These are phyloP conservation scores for Tryphoninae sp. DNA, from an alignment of 2,888 invertebrate species.

Conservation along the genomic window DNA sequence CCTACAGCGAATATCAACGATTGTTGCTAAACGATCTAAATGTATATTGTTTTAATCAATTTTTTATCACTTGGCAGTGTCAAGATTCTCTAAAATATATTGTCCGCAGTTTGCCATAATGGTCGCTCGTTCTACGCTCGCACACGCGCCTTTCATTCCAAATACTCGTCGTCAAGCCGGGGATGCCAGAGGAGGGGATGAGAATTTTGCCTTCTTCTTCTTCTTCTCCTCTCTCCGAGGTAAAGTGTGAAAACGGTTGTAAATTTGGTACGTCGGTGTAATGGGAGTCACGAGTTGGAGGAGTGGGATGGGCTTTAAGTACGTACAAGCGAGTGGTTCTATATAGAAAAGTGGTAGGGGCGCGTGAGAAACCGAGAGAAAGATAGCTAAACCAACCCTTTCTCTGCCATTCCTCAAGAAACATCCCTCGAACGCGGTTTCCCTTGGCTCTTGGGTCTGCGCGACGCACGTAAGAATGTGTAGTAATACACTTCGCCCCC, in stretches of 20 bases:
- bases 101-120: constrained; percentile 18
- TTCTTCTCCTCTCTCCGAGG: constrained; percentile 68
- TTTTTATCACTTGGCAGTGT: background rate
- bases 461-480: constrained; percentile 77
- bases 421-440: constrained; percentile 61
- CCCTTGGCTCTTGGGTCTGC: constrained; percentile 55
- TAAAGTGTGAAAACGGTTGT: constrained; percentile 80
- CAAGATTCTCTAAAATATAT: background rate
- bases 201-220: constrained; percentile 64
- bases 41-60: background rate
- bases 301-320: constrained; percentile 72
- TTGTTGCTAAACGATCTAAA: too few species aligned
- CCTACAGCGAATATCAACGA: too few species aligned
- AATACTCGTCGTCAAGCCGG: background rate
- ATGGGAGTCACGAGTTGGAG: constrained; percentile 72
- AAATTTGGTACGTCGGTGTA: constrained; percentile 76
- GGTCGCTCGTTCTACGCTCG: constrained; percentile 23
- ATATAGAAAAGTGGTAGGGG: constrained; percentile 45
- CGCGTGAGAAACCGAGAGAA: constrained; percentile 47
- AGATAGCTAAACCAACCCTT: constrained; percentile 30
- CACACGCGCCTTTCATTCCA: constrained; percentile 10
- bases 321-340: constrained; percentile 73
- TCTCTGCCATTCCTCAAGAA: constrained; percentile 60
- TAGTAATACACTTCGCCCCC: constrained; percentile 78
- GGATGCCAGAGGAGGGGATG: constrained; percentile 12